Evolutionary conservation across 2,113 vertebrate species (phyloP).

Genomic region (Nesoenas mayeri): DNA sequence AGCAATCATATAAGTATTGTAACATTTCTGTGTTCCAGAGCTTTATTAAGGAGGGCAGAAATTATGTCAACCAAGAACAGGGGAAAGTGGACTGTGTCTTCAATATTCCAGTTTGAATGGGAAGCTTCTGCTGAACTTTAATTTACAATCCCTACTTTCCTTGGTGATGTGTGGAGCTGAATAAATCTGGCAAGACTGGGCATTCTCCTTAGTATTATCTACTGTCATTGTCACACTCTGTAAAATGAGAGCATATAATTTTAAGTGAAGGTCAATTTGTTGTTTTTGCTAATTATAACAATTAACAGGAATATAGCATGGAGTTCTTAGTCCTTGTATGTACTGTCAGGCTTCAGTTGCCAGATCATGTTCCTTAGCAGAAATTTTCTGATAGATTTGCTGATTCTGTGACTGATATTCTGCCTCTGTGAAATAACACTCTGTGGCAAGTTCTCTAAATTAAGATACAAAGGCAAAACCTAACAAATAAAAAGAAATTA

Average conservation of each 20-base stretch:
- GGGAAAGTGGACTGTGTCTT: background rate
- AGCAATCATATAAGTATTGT: background rate
- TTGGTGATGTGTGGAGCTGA: background rate
- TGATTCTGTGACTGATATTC: background rate
- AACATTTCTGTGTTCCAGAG: background rate
- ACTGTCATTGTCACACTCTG: background rate
- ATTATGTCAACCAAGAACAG: background rate
- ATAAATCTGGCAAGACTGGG: background rate
- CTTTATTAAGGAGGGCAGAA: background rate
- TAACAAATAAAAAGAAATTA: background rate
- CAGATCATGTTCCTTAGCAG: background rate
- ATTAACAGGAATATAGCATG: background rate
- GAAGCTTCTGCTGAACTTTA: background rate
- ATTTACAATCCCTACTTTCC: background rate
- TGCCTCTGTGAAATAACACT: background rate
- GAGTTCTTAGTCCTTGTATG: background rate
- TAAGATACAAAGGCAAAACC: background rate
- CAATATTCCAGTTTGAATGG: background rate
- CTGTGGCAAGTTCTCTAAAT: background rate
- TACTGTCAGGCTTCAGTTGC: background rate
- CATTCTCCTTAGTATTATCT: background rate
- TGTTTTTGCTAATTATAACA: background rate
- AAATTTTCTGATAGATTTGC: background rate
- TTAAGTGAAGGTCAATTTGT: background rate
- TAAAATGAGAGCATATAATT: background rate